phyloP scores from a whole-genome alignment of 1,140 invertebrate genomes.

The Conus betulinus region DNA sequence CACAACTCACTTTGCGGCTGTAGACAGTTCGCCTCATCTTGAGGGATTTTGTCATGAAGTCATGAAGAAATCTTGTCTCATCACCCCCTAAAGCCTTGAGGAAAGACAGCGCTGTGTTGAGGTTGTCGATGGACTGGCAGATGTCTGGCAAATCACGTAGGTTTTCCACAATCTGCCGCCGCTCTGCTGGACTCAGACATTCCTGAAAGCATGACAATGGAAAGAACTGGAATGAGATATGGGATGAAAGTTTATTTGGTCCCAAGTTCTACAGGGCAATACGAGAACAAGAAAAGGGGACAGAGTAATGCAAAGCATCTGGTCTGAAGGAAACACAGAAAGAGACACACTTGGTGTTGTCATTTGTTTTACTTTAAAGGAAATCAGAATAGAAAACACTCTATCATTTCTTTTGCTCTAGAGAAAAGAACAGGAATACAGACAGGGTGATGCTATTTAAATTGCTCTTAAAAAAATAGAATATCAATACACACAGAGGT shows the following conservation, averaged over 20 bases:
- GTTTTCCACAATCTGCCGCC: conserved; percentile 56
- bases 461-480: too few relatives aligned
- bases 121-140: conserved; percentile 55
- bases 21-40: conserved; percentile 54
- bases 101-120: conserved; percentile 63
- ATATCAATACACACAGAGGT: too few relatives aligned
- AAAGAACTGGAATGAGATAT: not conserved
- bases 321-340: too few relatives aligned
- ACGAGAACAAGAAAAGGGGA: not conserved
- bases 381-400: too few relatives aligned
- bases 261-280: not conserved
- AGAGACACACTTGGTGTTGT: too few relatives aligned
- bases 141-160: conserved; percentile 53
- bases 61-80: conserved; percentile 32
- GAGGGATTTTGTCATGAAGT: conserved; percentile 59
- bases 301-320: not conserved
- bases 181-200: conserved; percentile 6
- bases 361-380: too few relatives aligned
- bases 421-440: too few relatives aligned
- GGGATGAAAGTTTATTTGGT: not conserved
- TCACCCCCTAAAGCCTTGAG: conserved; percentile 57
- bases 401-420: too few relatives aligned
- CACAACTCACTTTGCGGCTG: conserved; percentile 53
- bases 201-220: conserved; percentile 16
- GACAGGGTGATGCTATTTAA: too few relatives aligned